Conservation (phyloP, 2,888 invertebrate species). For the Cheiracanthium punctorium region DNA sequence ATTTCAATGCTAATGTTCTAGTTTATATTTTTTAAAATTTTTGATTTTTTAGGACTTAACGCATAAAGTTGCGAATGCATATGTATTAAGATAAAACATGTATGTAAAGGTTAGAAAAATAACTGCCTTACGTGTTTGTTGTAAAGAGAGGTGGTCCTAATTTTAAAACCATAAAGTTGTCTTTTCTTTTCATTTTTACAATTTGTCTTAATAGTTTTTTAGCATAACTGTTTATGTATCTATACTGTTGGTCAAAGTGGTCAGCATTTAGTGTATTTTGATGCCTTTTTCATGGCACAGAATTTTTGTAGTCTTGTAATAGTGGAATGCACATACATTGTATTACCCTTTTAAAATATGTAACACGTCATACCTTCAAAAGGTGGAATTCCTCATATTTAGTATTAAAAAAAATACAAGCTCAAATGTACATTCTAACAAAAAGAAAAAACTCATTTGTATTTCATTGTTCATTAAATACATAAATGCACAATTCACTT, state of each 20-base stretch:
- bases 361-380: slow-evolving; percentile 36
- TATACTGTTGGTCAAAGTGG: slow-evolving; percentile 68
- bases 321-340: slow-evolving; percentile 60
- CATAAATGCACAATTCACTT: slow-evolving; percentile 65
- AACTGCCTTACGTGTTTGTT: slow-evolving; percentile 63
- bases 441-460: slow-evolving; percentile 32
- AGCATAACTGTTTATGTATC: slow-evolving; percentile 53
- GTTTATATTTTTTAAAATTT: too few relatives aligned
- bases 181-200: slow-evolving; percentile 39
- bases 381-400: slow-evolving; percentile 25
- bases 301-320: slow-evolving; percentile 60
- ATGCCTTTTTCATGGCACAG: slow-evolving; percentile 52
- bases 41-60: too few relatives aligned
- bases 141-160: slow-evolving; percentile 43
- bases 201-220: slow-evolving; percentile 66
- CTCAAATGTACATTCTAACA: slow-evolving; percentile 53
- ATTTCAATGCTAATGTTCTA: slow-evolving; percentile 13
- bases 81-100: not conserved
- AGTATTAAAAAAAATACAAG: slow-evolving; percentile 23
- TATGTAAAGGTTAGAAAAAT: not conserved
- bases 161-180: slow-evolving; percentile 38
- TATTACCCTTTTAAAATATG: slow-evolving; percentile 39
- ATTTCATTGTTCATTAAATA: slow-evolving; percentile 31
- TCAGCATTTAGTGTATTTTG: slow-evolving; percentile 58
- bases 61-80: not conserved